Base-by-base conservation (phyloP, 2,888 invertebrate genomes). In the Drosophila kuntzei region DNA sequence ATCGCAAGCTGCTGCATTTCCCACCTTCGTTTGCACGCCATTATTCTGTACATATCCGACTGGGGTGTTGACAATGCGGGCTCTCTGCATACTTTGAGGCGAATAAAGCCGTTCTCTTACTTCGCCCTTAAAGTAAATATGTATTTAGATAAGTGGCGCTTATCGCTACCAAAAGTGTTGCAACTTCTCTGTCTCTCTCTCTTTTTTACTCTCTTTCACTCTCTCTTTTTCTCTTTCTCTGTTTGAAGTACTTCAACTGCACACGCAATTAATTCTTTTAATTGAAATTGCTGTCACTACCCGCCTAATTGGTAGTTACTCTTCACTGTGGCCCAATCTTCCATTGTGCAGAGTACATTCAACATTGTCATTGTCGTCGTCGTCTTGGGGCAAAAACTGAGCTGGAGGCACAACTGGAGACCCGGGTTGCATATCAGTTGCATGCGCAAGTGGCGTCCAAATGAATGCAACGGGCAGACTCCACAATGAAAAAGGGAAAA, bases 221-320 rank as follows among this genome's bases (percentile, higher is more conserved):
- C 12, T 44, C 27, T 41, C 34, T 18, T n/a, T 53, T 29, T 46
- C 20, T 6, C 8, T 27, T 20, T 27, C 2, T 18, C 9, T 12
- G 7, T 29, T 54, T 47, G 11, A 3, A 51, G 53, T 36, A 39
- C 81, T 84, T 78, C 63, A 87, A 65, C 70, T 84, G 81, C 79
- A 79, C 79, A 87, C 74, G 77, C 83, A 83, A 83, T 83, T 83
- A 83, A 87, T 83, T 87, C 83, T 55, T 86, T 87, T 86, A 83
- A 87, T 86, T 83, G 88, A 82, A 84, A 88, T 82, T 85, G 86
- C 87, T 75, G 70, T 86, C 85, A 76, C 80, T 84, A 86, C 61
- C 88, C 88, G 83, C 74, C 88, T 88, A 84, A 84, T 84, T 84
- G 83, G 83, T 88, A 88, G 83, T 88, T 79, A 82, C 81, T 77